These are phyloP conservation scores for Amiota communis DNA, from an alignment of 2,888 invertebrate genomes.

Conservation along the genomic window DNA sequence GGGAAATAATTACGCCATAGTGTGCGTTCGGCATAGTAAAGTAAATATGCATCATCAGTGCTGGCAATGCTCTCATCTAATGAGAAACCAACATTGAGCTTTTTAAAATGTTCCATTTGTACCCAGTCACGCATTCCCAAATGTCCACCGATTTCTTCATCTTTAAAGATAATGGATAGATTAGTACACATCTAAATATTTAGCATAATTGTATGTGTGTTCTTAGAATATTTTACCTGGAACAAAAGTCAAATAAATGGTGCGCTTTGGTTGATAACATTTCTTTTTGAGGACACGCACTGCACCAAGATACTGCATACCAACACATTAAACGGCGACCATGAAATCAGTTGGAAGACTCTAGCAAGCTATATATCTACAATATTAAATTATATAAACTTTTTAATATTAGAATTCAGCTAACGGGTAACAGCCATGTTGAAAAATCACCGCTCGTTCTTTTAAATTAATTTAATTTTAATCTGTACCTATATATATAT, in stretches of 20 bases:
- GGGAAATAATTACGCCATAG: too few relatives aligned
- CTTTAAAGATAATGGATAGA: slow-evolving; percentile 41
- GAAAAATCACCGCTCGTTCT: too few relatives aligned
- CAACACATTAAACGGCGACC: too few relatives aligned
- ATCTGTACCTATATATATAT: too few relatives aligned
- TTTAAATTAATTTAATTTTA: too few relatives aligned
- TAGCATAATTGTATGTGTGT: neutral
- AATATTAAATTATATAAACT: too few relatives aligned
- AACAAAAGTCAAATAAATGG: slow-evolving; percentile 82
- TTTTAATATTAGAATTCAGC: too few relatives aligned
- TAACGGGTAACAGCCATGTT: too few relatives aligned
- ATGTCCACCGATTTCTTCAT: slow-evolving; percentile 80
- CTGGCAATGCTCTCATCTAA: slow-evolving; percentile 88
- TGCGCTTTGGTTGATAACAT: slow-evolving; percentile 77
- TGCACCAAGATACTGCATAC: slow-evolving; percentile 85
- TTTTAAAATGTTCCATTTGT: slow-evolving; percentile 78
- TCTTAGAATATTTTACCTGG: slow-evolving; percentile 75
- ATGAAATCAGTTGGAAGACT: too few relatives aligned
- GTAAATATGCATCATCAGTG: slow-evolving; percentile 78
- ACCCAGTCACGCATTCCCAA: slow-evolving; percentile 83
- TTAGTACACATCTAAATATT: neutral
- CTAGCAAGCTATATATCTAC: too few relatives aligned
- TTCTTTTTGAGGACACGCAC: slow-evolving; percentile 78
- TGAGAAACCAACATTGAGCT: slow-evolving; percentile 83
- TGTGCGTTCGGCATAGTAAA: slow-evolving; percentile 79